A percentile compares a stretch with the other conserved stretches of the same genome.
Conservation (phyloP, 2,888 invertebrate genomes). For the Apotomis betuletana region DNA sequence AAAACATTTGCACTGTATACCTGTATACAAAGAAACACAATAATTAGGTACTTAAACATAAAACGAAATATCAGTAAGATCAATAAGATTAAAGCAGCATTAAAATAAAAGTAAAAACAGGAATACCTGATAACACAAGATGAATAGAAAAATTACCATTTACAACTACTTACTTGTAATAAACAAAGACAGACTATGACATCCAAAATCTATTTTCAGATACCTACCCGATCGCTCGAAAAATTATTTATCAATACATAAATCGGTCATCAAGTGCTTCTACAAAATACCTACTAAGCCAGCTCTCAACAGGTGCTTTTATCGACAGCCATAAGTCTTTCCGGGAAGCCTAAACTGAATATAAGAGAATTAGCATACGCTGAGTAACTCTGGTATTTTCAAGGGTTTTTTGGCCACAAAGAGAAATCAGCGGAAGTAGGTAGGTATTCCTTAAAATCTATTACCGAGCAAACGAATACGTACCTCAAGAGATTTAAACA, state of each 20-base stretch:
- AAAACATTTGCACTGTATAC: too few relatives aligned
- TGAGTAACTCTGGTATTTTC: background rate
- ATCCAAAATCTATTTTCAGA: background rate
- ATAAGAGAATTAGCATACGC: conserved; percentile 17
- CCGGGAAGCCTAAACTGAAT: conserved; percentile 3
- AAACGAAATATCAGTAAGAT: too few relatives aligned
- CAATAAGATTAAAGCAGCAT: too few relatives aligned
- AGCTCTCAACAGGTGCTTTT: conserved; percentile 13
- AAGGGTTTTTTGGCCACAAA: conserved; percentile 1
- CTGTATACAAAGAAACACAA: too few relatives aligned
- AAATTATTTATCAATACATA: background rate
- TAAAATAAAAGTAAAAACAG: too few relatives aligned
- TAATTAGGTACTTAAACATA: too few relatives aligned
- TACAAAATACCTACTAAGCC: background rate
- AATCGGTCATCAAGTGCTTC: background rate
- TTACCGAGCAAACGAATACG: conserved; percentile 24
- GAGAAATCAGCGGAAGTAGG: conserved; percentile 24
- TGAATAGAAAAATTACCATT: too few relatives aligned
- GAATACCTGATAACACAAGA: too few relatives aligned
- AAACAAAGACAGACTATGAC: too few relatives aligned
- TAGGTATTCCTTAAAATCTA: conserved; percentile 35
- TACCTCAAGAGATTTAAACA: conserved; percentile 22
- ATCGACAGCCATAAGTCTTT: background rate
- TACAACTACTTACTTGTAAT: too few relatives aligned
- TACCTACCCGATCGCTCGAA: background rate